phyloP scores from a whole-genome alignment of 1,140 invertebrate species.

The Anadara kagoshimensis region DNA sequence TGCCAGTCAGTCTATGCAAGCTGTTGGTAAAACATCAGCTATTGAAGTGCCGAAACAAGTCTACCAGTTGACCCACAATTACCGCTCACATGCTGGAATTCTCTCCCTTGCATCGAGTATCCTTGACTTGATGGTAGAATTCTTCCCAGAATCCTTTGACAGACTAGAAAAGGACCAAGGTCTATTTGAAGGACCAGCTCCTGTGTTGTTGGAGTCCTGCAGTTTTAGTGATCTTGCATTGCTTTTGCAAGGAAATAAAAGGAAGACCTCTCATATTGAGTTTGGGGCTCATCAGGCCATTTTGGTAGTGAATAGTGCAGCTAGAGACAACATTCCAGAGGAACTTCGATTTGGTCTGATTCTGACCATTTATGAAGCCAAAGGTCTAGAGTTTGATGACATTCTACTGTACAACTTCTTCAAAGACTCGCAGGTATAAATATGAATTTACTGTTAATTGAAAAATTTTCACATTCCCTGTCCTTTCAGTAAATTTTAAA shows the following conservation, averaged over 20 bases:
- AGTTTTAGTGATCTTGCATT: slow-evolving; percentile 59
- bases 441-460: slow-evolving; percentile 1
- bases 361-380: slow-evolving; percentile 68
- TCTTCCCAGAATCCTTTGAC: slow-evolving; percentile 71
- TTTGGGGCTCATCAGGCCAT: slow-evolving; percentile 70
- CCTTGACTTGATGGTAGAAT: slow-evolving; percentile 64
- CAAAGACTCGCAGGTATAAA: slow-evolving; percentile 62
- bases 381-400: slow-evolving; percentile 69
- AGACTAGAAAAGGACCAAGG: slow-evolving; percentile 65
- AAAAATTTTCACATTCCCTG: neutral
- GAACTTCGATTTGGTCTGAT: slow-evolving; percentile 57
- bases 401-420: slow-evolving; percentile 69
- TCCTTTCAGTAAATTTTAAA: neutral
- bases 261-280: slow-evolving; percentile 67
- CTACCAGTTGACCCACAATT: slow-evolving; percentile 68
- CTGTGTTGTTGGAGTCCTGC: slow-evolving; percentile 66
- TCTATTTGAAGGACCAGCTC: slow-evolving; percentile 63
- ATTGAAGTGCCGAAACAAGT: slow-evolving; percentile 54
- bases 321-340: slow-evolving; percentile 53
- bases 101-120: slow-evolving; percentile 65
- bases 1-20: slow-evolving; percentile 54
- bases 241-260: slow-evolving; percentile 58
- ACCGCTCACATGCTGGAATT: slow-evolving; percentile 68
- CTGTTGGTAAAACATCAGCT: slow-evolving; percentile 50
- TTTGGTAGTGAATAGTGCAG: slow-evolving; percentile 62